A percentile compares a stretch with the other conserved stretches of the same genome.
Evolutionary conservation across 2,113 vertebrate species (phyloP).

Genomic region (Rhinolophus ferrumequinum): DNA sequence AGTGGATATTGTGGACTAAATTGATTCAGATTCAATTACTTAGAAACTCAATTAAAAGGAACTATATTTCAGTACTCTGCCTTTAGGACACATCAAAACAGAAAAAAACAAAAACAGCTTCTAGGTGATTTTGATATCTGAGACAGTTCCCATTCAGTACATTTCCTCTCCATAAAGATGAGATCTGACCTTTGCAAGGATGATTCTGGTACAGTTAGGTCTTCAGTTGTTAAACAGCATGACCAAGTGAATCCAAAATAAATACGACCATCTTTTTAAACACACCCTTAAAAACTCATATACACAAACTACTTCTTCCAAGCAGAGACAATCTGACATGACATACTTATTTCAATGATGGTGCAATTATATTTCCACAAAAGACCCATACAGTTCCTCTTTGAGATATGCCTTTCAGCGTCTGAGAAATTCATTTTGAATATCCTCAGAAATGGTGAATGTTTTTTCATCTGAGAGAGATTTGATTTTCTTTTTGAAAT

Average conservation of each 20-base stretch:
- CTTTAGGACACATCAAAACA: neutral
- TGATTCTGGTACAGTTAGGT: neutral
- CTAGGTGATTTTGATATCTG: neutral
- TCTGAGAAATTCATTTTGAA: slow-evolving; percentile 1
- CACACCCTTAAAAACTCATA: neutral
- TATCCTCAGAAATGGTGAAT: neutral
- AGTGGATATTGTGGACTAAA: neutral
- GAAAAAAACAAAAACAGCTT: neutral
- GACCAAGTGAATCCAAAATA: neutral
- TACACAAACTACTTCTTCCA: neutral
- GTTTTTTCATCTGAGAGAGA: slow-evolving; percentile 15
- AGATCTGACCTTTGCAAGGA: neutral
- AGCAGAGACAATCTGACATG: neutral
- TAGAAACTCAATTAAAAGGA: slow-evolving; percentile 6
- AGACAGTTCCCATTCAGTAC: neutral
- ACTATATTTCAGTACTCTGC: neutral
- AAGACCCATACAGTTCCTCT: neutral
- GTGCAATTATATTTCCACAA: neutral
- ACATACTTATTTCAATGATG: slow-evolving; percentile 11
- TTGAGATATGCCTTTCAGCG: neutral
- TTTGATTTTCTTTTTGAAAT: neutral
- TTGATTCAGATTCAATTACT: neutral
- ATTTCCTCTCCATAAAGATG: neutral
- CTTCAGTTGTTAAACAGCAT: neutral
- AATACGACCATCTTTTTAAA: neutral